Percentiles rank a stretch among this genome's conserved stretches.
phyloP scores from a whole-genome alignment of 2,797 vertebrate genomes.

The Cynopterus sphinx region DNA sequence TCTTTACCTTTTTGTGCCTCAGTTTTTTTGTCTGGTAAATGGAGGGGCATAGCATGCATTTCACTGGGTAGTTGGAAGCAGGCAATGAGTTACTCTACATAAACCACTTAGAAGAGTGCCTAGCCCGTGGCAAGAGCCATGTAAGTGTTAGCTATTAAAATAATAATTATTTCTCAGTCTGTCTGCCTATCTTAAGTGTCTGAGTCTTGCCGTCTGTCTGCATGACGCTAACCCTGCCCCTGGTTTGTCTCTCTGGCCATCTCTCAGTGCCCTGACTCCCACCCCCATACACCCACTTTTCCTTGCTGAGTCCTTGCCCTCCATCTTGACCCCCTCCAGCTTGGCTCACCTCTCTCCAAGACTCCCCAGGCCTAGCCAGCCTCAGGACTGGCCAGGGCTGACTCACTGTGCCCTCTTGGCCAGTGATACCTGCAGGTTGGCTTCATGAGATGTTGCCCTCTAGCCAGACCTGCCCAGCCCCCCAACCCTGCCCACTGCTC shows the following conservation, averaged over 20 bases:
- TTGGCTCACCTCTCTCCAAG: not conserved
- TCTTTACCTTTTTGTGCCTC: not conserved
- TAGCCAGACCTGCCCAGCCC: slow-evolving; percentile 54
- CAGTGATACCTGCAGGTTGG: slow-evolving; percentile 53
- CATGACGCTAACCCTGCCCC: not conserved
- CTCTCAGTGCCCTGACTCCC: not conserved
- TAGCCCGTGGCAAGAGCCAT: slow-evolving; percentile 43
- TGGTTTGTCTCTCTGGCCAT: not conserved
- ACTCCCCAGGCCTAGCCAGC: not conserved
- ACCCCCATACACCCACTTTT: not conserved
- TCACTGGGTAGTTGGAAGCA: not conserved
- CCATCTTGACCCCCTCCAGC: not conserved
- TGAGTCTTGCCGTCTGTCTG: slow-evolving; percentile 38
- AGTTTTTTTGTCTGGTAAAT: slow-evolving; percentile 37
- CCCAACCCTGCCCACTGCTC: slow-evolving; percentile 26
- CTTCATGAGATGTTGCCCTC: slow-evolving; percentile 64
- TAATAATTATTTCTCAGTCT: slow-evolving; percentile 69
- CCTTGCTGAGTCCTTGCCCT: not conserved
- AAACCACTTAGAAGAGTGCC: slow-evolving; percentile 55
- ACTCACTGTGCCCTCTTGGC: slow-evolving; percentile 63
- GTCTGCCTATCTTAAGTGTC: slow-evolving; percentile 47
- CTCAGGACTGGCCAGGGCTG: slow-evolving; percentile 39
- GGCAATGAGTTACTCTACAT: not conserved
- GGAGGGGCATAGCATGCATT: not conserved
- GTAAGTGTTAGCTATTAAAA: slow-evolving; percentile 77